Evolutionary conservation across 2,113 vertebrate species (phyloP).

Genomic region (Piaya cayana): DNA sequence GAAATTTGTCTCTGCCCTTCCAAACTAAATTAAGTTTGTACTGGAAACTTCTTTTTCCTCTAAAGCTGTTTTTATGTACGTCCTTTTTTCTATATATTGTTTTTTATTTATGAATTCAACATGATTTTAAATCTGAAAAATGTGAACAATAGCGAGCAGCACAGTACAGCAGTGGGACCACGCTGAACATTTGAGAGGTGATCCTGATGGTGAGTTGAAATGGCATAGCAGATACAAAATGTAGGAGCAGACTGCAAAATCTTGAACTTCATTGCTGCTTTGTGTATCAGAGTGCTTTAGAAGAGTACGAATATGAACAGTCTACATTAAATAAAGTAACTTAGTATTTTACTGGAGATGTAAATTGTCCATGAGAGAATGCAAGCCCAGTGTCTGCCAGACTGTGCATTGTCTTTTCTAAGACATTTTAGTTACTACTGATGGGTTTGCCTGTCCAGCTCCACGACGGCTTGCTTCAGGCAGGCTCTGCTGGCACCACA

Average conservation of each 20-base stretch:
- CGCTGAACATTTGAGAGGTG: not conserved
- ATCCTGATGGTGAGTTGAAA: not conserved
- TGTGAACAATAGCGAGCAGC: not conserved
- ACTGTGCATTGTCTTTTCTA: not conserved
- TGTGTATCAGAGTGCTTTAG: not conserved
- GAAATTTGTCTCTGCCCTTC: fast-evolving
- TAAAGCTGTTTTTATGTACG: not conserved
- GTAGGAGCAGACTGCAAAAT: not conserved
- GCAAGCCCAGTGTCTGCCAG: not conserved
- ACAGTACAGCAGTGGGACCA: not conserved
- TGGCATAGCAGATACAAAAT: not conserved
- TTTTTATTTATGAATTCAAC: not conserved
- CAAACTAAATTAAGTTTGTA: not conserved
- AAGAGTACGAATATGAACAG: not conserved
- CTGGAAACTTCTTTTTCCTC: not conserved
- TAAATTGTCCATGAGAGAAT: not conserved
- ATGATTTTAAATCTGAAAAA: not conserved
- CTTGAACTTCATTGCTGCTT: not conserved
- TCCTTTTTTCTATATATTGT: not conserved
- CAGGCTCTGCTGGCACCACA: not conserved
- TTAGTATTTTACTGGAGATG: not conserved
- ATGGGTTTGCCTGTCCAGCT: not conserved
- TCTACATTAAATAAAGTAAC: not conserved
- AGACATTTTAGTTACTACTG: not conserved
- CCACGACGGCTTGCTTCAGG: not conserved